These are phyloP conservation scores for Erinaceus europaeus DNA, from an alignment of 2,113 vertebrate genomes.

Conservation along the genomic window DNA sequence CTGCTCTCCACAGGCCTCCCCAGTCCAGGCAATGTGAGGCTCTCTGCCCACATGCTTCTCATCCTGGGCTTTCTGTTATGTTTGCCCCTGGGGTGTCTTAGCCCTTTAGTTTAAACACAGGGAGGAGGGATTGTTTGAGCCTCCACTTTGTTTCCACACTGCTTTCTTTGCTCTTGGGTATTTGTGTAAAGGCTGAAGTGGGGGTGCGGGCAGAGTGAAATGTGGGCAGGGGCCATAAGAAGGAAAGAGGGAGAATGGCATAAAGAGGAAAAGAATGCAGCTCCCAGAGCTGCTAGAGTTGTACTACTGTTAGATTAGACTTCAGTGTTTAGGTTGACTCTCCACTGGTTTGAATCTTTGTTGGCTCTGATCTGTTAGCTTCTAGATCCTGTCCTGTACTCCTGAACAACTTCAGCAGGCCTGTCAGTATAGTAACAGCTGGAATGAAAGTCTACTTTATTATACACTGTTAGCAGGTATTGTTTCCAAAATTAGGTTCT, in stretches of 20 bases:
- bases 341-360: conserved; percentile 12
- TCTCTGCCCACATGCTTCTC: conserved; percentile 36
- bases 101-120: conserved; percentile 67
- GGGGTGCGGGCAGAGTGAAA: neutral
- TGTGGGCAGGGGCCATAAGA: neutral
- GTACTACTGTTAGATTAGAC: neutral
- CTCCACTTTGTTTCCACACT: conserved; percentile 16
- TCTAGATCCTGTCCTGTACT: too few relatives aligned
- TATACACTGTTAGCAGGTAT: conserved; percentile 4
- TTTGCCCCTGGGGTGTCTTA: conserved; percentile 61
- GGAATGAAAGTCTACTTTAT: neutral
- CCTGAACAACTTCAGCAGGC: too few relatives aligned
- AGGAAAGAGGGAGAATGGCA: conserved; percentile 1
- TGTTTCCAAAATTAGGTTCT: conserved; percentile 42
- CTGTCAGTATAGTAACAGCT: too few relatives aligned
- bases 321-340: neutral
- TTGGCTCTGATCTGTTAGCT: conserved; percentile 8
- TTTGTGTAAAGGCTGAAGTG: conserved; percentile 42
- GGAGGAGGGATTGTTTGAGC: conserved; percentile 37
- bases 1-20: conserved; percentile 20
- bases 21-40: neutral
- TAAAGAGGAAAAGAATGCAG: neutral
- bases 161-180: conserved; percentile 12
- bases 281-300: neutral
- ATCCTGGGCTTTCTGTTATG: conserved; percentile 54